These are phyloP conservation scores for Agrotis clavis DNA, from an alignment of 2,888 invertebrate genomes.

Conservation along the genomic window DNA sequence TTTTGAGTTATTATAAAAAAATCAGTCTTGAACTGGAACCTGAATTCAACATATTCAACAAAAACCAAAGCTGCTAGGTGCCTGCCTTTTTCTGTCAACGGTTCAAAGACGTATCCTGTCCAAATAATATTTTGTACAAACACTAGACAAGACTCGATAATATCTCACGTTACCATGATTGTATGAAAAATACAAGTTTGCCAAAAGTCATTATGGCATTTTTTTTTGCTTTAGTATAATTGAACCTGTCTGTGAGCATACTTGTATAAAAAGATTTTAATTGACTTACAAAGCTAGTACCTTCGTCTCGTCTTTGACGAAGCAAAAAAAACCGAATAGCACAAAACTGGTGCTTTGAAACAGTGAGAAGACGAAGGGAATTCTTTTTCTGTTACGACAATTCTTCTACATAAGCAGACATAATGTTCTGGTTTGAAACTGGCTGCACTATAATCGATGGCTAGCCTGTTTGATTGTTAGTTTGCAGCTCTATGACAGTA, in stretches of 20 bases:
- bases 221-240: not conserved
- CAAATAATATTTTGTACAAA: too few species aligned
- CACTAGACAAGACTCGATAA: not conserved
- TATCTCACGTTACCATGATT: not conserved
- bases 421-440: constrained; percentile 90
- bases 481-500: constrained; percentile 91
- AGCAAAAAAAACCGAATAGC: too few species aligned
- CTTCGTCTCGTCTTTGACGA: not conserved
- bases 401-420: constrained; percentile 93
- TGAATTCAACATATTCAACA: too few species aligned
- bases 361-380: too few species aligned
- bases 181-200: not conserved
- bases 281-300: not conserved
- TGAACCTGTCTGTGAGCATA: not conserved
- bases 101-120: too few species aligned
- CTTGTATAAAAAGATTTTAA: constrained; percentile 3
- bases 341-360: too few species aligned
- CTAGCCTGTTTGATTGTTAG: constrained; percentile 89
- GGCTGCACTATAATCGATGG: constrained; percentile 94
- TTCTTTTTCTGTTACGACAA: constrained; percentile 91
- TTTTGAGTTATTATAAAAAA: too few species aligned
- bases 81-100: too few species aligned
- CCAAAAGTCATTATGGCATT: not conserved
- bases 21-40: too few species aligned
- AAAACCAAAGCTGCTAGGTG: not conserved